A percentile compares a stretch with the other conserved stretches of the same genome.
phyloP scores from a whole-genome alignment of 2,797 vertebrate genomes.

The Odontamblyopus lacepedii region DNA sequence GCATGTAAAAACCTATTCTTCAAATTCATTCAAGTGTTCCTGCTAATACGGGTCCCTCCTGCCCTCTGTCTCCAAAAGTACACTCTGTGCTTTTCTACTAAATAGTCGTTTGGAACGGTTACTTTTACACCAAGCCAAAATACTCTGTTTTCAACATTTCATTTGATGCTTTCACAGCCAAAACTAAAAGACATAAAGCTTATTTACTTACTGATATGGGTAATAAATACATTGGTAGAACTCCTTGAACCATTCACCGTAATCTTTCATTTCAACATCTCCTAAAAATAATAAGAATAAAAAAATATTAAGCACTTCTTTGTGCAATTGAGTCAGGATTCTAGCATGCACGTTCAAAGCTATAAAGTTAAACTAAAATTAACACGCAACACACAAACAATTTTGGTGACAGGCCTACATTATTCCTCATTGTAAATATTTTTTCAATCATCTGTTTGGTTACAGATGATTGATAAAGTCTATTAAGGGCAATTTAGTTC shows the following conservation, averaged over 20 bases:
- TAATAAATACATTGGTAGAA: slow-evolving; percentile 7
- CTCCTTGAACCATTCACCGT: background rate
- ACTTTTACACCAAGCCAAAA: slow-evolving; percentile 5
- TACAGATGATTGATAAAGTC: background rate
- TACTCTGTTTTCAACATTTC: background rate
- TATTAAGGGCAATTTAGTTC: background rate
- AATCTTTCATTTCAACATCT: slow-evolving; percentile 7
- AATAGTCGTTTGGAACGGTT: slow-evolving; percentile 1
- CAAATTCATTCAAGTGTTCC: slow-evolving; percentile 65
- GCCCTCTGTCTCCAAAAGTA: slow-evolving; percentile 10
- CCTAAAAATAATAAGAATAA: slow-evolving; percentile 26
- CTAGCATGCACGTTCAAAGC: slow-evolving; percentile 3
- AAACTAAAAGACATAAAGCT: background rate
- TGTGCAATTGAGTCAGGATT: slow-evolving; percentile 11
- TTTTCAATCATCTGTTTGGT: background rate
- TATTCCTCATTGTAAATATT: background rate
- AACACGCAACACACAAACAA: background rate
- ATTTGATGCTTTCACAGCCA: background rate
- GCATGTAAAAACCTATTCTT: slow-evolving; percentile 67
- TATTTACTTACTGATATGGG: slow-evolving; percentile 26
- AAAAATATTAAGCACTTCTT: slow-evolving; percentile 30
- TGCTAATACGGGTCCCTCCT: slow-evolving; percentile 48
- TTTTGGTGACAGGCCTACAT: no score
- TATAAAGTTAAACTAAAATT: background rate
- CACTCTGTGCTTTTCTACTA: slow-evolving; percentile 22